Evolutionary conservation across 2,797 vertebrate genomes (phyloP), one percentile per base, ranked within the genome.

Genomic region (Cossypha heuglini): DNA sequence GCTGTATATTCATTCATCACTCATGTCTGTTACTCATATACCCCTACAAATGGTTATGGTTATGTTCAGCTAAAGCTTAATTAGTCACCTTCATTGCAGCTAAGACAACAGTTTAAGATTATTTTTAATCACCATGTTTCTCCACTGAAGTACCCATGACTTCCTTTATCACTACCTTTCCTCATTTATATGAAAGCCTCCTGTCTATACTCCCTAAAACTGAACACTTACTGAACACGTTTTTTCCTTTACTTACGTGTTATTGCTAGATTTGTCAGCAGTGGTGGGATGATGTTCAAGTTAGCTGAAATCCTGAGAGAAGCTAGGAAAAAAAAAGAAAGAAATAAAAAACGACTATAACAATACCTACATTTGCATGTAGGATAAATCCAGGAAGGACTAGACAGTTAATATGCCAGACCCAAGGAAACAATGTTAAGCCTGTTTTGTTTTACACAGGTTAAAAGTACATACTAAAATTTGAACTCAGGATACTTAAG

Each of bases 221-320:
- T 6, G 52, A 78, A 61, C 38, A 52, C 19, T 52, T 58, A 29
- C 5, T 29, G 21, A 82, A 69, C 12, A 62, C 2, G 8, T 31
- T 61, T 92, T 0, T 91, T 91, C 40, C 33, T 78, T 76, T 82
- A 96, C 97, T 97, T 95, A 97, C 97, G 1, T 84, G 72, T 95
- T 95, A 97, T 37, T 73, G 96, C 17, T 64, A 91, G 73, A 33
- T 91, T 92, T 79, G 69, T 74, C 51, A 89, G n/a, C 71, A 94
- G 17, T 75, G 94, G 8, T 16, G 77, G 89, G 48, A 97, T 88
- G 78, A 97, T 14, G 73, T 95, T 97, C 6, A 96, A 63, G 17
- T 73, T 89, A 64, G 87, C 8, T 62, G 84, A 51, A 68, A 42
- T 42, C 77, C 38, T 43, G 35, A 61, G 2, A 88, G 88, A 93